These are phyloP conservation scores for Petromus typicus DNA, from an alignment of 2,113 vertebrate genomes.

Conservation along the genomic window DNA sequence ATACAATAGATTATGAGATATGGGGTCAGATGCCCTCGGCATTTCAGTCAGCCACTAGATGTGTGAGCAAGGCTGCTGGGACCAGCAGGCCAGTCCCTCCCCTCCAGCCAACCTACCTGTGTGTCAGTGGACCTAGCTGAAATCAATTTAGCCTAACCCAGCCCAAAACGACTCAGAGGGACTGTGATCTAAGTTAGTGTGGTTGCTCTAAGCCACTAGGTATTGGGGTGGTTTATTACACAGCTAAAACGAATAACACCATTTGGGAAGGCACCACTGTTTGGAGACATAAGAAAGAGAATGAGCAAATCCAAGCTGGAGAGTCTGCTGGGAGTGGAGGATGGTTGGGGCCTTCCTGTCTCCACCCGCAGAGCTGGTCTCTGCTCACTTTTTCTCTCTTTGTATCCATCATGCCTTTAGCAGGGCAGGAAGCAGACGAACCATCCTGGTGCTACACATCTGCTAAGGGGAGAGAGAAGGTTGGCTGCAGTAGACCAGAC, in stretches of 20 bases:
- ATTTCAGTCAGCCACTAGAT: neutral
- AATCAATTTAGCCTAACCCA: neutral
- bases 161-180: neutral
- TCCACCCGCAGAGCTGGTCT: neutral
- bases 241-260: neutral
- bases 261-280: neutral
- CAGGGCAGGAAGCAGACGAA: neutral
- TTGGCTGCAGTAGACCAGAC: conserved; percentile 5
- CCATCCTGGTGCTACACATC: neutral
- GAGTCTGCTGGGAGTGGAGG: neutral
- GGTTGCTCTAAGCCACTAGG: neutral
- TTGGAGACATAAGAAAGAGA: neutral
- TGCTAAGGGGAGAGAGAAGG: neutral
- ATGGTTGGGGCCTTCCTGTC: neutral
- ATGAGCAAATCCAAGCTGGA: neutral
- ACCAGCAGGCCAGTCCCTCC: neutral
- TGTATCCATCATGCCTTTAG: neutral
- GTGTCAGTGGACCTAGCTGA: neutral
- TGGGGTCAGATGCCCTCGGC: neutral
- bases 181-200: neutral
- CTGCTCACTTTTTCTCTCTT: neutral
- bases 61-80: too few relatives aligned
- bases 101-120: neutral
- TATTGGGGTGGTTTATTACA: neutral
- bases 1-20: neutral